phyloP scores from a whole-genome alignment of 2,113 vertebrate species.

The Dicaeum eximium region DNA sequence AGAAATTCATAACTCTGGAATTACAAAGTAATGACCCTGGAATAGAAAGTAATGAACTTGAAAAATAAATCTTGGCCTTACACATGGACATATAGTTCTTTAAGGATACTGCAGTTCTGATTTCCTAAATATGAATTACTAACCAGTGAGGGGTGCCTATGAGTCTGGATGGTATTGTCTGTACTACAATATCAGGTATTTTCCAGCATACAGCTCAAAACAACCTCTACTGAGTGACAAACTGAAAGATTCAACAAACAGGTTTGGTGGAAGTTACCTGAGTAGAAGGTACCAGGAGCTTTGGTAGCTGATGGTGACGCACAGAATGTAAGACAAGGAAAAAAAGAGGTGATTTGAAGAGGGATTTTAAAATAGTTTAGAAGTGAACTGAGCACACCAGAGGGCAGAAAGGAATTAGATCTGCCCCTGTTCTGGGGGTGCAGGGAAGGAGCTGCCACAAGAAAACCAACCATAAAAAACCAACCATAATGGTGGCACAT shows the following conservation, averaged over 20 bases:
- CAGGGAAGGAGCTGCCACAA: background rate
- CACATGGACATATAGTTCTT: background rate
- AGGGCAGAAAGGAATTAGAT: background rate
- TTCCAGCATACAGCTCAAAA: background rate
- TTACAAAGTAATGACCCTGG: background rate
- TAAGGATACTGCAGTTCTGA: background rate
- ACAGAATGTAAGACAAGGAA: background rate
- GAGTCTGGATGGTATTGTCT: background rate
- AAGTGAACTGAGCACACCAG: background rate
- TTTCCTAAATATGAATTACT: background rate
- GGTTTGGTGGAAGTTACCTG: background rate
- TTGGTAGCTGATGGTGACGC: background rate
- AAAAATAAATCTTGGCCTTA: background rate
- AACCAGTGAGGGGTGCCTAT: background rate
- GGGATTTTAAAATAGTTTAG: background rate
- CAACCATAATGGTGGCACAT: fast-evolving
- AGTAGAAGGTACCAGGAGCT: background rate
- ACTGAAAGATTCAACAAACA: background rate
- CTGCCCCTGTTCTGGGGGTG: background rate
- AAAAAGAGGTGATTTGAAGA: background rate
- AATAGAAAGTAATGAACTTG: background rate
- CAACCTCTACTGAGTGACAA: background rate
- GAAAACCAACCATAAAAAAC: background rate
- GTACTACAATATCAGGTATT: background rate
- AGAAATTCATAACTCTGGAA: background rate